Evolutionary conservation across 1,140 invertebrate species (phyloP), one percentile per base, ranked within the genome.

Genomic region (Limonius californicus): DNA sequence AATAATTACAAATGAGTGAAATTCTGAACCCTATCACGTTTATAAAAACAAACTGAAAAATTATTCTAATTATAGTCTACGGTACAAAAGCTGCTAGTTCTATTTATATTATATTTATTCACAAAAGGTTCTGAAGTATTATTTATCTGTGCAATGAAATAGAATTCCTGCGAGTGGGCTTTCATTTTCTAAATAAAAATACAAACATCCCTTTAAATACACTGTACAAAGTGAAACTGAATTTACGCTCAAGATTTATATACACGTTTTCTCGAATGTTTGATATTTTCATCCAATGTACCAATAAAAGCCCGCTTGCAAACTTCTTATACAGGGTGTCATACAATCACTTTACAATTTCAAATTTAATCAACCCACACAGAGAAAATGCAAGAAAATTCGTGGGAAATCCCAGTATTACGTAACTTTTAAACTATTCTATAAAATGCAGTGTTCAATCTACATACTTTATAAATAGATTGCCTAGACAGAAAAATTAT

Each of bases 81-180:
- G 62, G 59, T 62, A 68, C 59, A 68, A 63, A 70, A 68, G 67
- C 69, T 70, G 69, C 69, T 68, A 70, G 58, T 65, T 54, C 65
- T 70, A 67, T 57, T 21, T 47, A 61, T 63, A 57, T 50, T 54
- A 57, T 23, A 67, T 61, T 54, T 42, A 42, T 61, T 43, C 59
- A 63, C 57, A 61, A 54, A 59, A 58, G 50, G 23, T 55, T 62
- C n/a, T 62, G 45, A 20, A 50, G 14, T 66, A 45, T 59, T 54
- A 55, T 56, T 43, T 66, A 53, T 50, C 57, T 59, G 59, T 54
- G 42, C 27, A 30, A 61, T 42, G 21, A 61, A 64, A 57, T 15
- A 30, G 53, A 23, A 42, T 58, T 11, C 45, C n/a, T 42, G 16
- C 47, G 54, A 11, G 32, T 21, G 43, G 43, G 57, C 54, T 19